These are phyloP conservation scores for Octodon degus DNA, from an alignment of 2,113 vertebrate species.

Conservation along the genomic window DNA sequence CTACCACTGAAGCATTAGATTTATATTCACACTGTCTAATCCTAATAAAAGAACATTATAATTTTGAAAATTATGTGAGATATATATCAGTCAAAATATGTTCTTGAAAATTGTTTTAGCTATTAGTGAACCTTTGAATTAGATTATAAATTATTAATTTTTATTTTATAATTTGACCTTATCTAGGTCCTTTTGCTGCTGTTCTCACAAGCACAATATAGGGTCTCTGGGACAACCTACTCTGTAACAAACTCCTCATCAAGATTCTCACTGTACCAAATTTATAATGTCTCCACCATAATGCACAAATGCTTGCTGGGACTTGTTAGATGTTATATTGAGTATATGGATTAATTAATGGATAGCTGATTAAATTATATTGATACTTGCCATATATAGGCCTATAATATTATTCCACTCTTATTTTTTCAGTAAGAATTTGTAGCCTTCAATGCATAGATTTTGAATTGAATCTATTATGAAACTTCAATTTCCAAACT, in stretches of 20 bases:
- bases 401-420: background rate
- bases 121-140: background rate
- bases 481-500: background rate
- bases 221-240: background rate
- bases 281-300: background rate
- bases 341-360: background rate
- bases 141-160: background rate
- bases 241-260: rapidly evolving
- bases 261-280: background rate
- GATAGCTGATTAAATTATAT: background rate
- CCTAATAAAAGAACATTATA: background rate
- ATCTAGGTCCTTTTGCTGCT: background rate
- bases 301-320: background rate
- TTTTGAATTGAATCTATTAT: background rate
- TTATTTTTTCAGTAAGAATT: background rate
- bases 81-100: too few species aligned
- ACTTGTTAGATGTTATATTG: background rate
- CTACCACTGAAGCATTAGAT: background rate
- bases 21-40: background rate
- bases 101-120: background rate
- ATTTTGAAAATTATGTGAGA: background rate
- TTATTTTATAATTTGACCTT: background rate
- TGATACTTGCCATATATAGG: background rate
- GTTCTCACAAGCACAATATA: background rate
- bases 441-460: background rate